A percentile compares a stretch with the other conserved stretches of the same genome.
Evolutionary conservation across 2,113 vertebrate species (phyloP).

Genomic region (Neolamprologus modestus): DNA sequence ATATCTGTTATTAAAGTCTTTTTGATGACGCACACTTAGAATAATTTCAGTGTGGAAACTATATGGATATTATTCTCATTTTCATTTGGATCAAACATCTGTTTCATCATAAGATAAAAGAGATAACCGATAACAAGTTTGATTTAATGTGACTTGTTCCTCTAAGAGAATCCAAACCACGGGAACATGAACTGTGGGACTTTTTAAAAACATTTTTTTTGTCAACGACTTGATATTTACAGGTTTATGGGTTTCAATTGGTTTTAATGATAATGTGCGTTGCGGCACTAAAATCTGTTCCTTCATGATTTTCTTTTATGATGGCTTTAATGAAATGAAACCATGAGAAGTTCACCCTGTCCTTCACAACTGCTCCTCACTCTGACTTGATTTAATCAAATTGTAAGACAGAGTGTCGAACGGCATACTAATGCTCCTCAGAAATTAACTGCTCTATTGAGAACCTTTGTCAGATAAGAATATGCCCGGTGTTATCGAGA

Average conservation of each 20-base stretch:
- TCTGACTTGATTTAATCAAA: constrained; percentile 66
- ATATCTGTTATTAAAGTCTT: not conserved
- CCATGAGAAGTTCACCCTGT: constrained; percentile 47
- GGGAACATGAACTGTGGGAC: not conserved
- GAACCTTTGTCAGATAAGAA: constrained; percentile 49
- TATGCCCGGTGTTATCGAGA: constrained; percentile 46
- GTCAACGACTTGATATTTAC: not conserved
- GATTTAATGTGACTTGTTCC: not conserved
- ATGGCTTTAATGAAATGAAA: constrained; percentile 39
- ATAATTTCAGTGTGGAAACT: not conserved
- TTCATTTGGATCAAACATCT: not conserved
- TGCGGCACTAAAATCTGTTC: not conserved
- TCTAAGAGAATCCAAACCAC: not conserved
- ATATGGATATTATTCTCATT: not conserved
- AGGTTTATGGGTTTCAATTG: not conserved
- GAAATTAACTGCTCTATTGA: constrained; percentile 53
- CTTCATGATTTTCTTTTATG: constrained; percentile 3
- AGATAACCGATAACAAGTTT: not conserved
- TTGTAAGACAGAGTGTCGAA: constrained; percentile 14
- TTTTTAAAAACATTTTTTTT: not conserved
- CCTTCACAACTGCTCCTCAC: constrained; percentile 54
- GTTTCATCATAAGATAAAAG: not conserved
- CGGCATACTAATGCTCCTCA: constrained; percentile 51
- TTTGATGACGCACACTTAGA: not conserved
- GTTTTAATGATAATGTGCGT: not conserved